phyloP scores from a whole-genome alignment of 1,140 invertebrate species.

The Monomorium pharaonis region DNA sequence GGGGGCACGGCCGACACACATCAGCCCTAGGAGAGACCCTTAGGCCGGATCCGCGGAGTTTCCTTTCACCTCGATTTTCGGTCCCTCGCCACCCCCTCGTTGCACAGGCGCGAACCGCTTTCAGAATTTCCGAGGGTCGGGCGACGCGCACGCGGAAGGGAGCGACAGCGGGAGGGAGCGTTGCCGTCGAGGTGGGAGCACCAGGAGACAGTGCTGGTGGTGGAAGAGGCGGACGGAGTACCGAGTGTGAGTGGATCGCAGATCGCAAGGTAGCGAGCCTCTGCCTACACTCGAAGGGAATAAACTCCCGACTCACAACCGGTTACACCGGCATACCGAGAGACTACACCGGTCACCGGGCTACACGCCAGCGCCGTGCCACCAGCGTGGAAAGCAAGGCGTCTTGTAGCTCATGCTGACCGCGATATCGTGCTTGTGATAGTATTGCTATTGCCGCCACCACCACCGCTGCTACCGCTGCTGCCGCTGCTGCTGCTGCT shows the following conservation, averaged over 20 bases:
- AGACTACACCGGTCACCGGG: conserved; percentile 51
- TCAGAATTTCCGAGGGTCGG: conserved; percentile 74
- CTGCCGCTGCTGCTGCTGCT: not conserved
- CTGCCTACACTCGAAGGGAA: conserved; percentile 9
- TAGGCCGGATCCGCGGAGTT: conserved; percentile 78
- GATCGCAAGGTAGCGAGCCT: conserved; percentile 29
- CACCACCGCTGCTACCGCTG: not conserved
- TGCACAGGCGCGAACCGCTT: conserved; percentile 78
- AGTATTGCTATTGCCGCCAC: conserved; percentile 26
- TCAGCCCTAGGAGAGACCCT: conserved; percentile 79
- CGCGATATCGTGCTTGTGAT: not conserved
- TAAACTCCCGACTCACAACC: conserved; percentile 33
- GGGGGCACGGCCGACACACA: conserved; percentile 64
- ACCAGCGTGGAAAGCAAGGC: conserved; percentile 19
- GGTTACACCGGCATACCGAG: conserved; percentile 34
- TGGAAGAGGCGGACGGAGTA: conserved; percentile 23
- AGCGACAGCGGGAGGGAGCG: conserved; percentile 46
- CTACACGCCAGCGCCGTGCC: conserved; percentile 22
- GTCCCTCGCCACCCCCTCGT: conserved; percentile 73
- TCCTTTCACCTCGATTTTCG: conserved; percentile 77
- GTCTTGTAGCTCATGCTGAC: conserved; percentile 22
- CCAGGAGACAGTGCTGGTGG: conserved; percentile 23
- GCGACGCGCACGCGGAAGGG: conserved; percentile 63
- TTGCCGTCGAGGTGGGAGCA: conserved; percentile 54
- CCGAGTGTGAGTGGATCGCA: conserved; percentile 31